Evolutionary conservation across 2,113 vertebrate genomes (phyloP).

Genomic region (Cichladusa arquata): DNA sequence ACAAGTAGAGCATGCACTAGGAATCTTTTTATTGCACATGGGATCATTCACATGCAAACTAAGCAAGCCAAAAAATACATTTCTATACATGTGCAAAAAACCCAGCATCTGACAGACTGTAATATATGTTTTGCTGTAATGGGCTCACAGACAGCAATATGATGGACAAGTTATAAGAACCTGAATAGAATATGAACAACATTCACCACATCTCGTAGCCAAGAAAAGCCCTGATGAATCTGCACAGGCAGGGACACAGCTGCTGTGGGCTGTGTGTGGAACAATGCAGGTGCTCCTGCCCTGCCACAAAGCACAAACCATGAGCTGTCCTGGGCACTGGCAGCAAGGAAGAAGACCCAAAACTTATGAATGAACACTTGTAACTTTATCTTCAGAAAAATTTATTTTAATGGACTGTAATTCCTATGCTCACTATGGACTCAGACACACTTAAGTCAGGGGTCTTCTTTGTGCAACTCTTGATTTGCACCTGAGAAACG

Average conservation of each 20-base stretch:
- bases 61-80: neutral
- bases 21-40: neutral
- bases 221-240: neutral
- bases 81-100: neutral
- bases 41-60: neutral
- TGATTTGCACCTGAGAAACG: neutral
- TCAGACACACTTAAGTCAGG: neutral
- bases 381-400: neutral
- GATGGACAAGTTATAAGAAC: neutral
- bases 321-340: neutral
- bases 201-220: neutral
- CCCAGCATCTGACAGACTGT: neutral
- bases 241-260: neutral
- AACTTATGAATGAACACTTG: accelerated
- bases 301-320: neutral
- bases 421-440: neutral
- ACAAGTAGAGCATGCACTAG: neutral
- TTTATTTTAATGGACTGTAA: neutral
- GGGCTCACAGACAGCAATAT: neutral
- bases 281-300: neutral
- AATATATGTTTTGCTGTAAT: neutral
- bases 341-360: neutral
- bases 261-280: neutral
- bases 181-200: neutral
- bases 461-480: neutral